Conservation (phyloP, 2,797 vertebrate species). For the Sphenopsis melanotis region DNA sequence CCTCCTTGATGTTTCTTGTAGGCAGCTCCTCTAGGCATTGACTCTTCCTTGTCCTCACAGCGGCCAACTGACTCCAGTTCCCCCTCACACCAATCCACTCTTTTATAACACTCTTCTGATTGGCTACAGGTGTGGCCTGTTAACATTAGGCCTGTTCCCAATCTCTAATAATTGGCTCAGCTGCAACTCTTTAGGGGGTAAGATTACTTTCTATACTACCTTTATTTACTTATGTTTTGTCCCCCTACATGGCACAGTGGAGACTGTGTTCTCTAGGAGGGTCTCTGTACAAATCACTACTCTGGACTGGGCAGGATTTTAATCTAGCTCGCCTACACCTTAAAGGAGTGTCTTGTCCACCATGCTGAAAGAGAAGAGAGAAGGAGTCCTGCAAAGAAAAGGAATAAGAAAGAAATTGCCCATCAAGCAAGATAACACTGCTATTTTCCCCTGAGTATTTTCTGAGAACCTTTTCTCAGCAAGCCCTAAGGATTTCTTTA, state of each 20-base stretch:
- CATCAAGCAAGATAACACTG: not conserved
- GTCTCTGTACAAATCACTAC: not conserved
- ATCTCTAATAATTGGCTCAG: too few species aligned
- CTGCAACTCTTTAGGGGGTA: too few species aligned
- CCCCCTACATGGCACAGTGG: not conserved
- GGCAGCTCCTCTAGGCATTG: too few species aligned
- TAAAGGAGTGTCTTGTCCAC: not conserved
- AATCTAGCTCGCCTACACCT: not conserved
- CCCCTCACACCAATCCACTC: too few species aligned
- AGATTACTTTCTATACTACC: too few species aligned
- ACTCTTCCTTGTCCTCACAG: too few species aligned
- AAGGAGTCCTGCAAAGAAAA: not conserved
- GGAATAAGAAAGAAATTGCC: not conserved
- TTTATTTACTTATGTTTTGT: too few species aligned
- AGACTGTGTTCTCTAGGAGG: not conserved
- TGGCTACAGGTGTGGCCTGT: too few species aligned
- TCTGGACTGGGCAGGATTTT: not conserved
- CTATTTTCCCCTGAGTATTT: not conserved
- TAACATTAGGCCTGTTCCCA: too few species aligned
- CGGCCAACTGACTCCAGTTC: too few species aligned
- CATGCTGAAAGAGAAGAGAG: not conserved
- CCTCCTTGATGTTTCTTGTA: too few species aligned
- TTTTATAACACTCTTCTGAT: too few species aligned
- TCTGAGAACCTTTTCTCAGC: not conserved
- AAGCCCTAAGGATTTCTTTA: not conserved